Evolutionary conservation across 1,140 invertebrate genomes (phyloP), one percentile per base, ranked within the genome.

Genomic region (Cepaea nemoralis): DNA sequence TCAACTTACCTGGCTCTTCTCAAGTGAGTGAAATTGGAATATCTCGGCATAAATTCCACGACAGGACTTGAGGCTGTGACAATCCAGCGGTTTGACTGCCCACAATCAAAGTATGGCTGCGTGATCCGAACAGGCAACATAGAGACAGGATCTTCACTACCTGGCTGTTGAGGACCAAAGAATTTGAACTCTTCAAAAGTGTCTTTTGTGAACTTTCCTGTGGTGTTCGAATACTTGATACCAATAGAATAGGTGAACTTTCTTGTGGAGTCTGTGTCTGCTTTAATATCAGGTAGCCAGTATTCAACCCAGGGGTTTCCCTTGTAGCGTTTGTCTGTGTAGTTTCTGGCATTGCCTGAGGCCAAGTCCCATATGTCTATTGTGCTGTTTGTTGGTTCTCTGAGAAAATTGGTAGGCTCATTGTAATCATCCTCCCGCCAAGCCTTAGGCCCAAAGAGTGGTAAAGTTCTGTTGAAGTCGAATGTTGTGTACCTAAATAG

Each of bases 391-490:
- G 91, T 91, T 40, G 91, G 91, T 84, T 92, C 91, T 75, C 91
- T 81, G 31, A 91, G 84, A 86, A 89, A 92, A 71, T 92, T 92
- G 16, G 90, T 90, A 22, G 91, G 88, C 83, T 91, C 91, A 59
- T 91, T 89, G 84, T 89, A 92, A 83, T 92, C 90, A 75, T 92
- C 91, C 12, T 87, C 88, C 22, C 91, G 84, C 89, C 90, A 98
- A 0, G 97, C 97, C 89, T 97, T 93, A 0, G 98, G 98, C 16
- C 97, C 98, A 93, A 99, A 99, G 85, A 97, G 93, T 0, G 96
- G 96, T 90, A 99, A 94, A 0, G 98, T 99, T 90, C 97, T 98
- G 91, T 99, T 99, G 92, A 99, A 99, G 92, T 98, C 98, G 1
- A 90, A 78, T 35, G 96, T 97, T 89, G 96, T 93, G 89, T 98